These are phyloP conservation scores for Nemapogon koenigi DNA, from an alignment of 2,888 invertebrate species.

Conservation along the genomic window DNA sequence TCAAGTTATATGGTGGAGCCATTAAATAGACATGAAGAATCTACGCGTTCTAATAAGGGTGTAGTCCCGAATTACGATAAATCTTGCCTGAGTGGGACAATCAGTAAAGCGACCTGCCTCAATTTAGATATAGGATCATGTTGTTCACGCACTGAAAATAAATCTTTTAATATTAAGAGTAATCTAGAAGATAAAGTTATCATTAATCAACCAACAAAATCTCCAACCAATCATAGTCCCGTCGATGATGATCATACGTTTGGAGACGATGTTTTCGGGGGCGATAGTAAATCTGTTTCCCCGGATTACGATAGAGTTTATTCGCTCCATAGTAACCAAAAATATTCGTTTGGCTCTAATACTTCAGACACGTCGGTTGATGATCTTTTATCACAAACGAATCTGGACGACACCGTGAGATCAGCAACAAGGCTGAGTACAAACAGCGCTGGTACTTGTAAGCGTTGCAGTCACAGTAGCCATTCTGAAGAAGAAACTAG, in stretches of 20 bases:
- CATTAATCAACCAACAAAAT: slow-evolving; percentile 66
- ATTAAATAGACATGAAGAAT: slow-evolving; percentile 43
- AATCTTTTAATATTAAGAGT: slow-evolving; percentile 39
- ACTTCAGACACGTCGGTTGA: slow-evolving; percentile 71
- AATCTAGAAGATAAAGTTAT: slow-evolving; percentile 62
- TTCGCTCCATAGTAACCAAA: slow-evolving; percentile 43
- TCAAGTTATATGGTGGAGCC: slow-evolving; percentile 61
- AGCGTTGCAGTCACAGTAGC: slow-evolving; percentile 72
- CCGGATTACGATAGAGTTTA: slow-evolving; percentile 62
- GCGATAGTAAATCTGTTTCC: slow-evolving; percentile 65
- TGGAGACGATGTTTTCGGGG: slow-evolving; percentile 68
- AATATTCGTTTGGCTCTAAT: slow-evolving; percentile 64
- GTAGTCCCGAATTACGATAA: slow-evolving; percentile 54
- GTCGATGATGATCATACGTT: slow-evolving; percentile 66
- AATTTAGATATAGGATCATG: slow-evolving; percentile 54
- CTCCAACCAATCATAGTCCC: slow-evolving; percentile 66
- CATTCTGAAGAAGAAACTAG: slow-evolving; percentile 79
- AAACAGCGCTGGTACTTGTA: slow-evolving; percentile 59
- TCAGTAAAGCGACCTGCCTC: slow-evolving; percentile 51
- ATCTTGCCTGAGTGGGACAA: slow-evolving; percentile 52
- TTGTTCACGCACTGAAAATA: slow-evolving; percentile 46
- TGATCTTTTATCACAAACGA: slow-evolving; percentile 65
- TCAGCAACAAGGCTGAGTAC: slow-evolving; percentile 55
- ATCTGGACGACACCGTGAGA: slow-evolving; percentile 63
- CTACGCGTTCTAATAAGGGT: slow-evolving; percentile 39